These are phyloP conservation scores for Arrhopalites spinosus DNA, from an alignment of 2,888 invertebrate genomes.

Conservation along the genomic window DNA sequence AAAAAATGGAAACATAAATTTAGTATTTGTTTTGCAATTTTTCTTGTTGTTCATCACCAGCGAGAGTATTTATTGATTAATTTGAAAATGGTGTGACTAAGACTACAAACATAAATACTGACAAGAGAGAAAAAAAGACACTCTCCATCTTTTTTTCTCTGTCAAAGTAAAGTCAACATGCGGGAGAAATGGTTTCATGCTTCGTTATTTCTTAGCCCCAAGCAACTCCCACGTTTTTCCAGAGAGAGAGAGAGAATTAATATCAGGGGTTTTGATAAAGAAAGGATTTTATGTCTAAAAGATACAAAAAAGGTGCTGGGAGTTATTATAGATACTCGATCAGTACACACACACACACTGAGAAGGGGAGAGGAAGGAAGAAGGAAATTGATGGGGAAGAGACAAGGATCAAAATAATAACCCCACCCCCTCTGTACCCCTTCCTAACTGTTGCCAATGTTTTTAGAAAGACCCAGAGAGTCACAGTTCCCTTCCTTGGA, in stretches of 20 bases:
- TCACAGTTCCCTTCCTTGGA: too few species aligned
- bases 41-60: too few species aligned
- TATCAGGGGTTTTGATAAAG: background rate
- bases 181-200: background rate
- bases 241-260: background rate
- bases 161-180: background rate
- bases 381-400: background rate
- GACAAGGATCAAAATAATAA: conserved; percentile 2
- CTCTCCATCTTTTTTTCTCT: too few species aligned
- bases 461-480: too few species aligned
- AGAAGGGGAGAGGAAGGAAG: background rate
- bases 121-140: too few species aligned
- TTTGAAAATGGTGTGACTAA: too few species aligned
- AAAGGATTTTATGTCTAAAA: too few species aligned
- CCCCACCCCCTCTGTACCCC: background rate
- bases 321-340: background rate
- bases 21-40: too few species aligned
- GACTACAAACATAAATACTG: too few species aligned
- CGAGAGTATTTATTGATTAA: too few species aligned
- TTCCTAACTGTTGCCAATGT: too few species aligned
- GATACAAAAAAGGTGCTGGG: too few species aligned
- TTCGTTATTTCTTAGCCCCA: conserved; percentile 1
- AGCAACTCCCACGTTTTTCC: background rate
- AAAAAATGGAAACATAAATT: background rate
- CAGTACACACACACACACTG: background rate